phyloP scores from a whole-genome alignment of 2,888 invertebrate species.

The Caenorhabditis angaria region DNA sequence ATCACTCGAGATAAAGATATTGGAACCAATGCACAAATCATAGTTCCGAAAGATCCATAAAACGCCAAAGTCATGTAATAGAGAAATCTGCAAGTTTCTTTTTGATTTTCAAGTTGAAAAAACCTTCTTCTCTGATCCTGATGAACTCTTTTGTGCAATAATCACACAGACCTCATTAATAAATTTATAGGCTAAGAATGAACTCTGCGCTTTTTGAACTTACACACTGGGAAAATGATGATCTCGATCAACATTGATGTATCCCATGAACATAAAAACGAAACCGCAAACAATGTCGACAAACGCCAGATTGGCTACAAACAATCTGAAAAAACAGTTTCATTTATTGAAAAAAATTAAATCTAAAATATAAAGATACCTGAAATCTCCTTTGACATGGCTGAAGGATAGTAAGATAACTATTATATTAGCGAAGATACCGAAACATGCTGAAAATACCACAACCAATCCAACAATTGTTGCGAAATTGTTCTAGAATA shows the following conservation, averaged over 20 bases:
- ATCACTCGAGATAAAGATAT: constrained; percentile 60
- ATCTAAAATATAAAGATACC: constrained; percentile 12
- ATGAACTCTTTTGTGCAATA: too few relatives aligned
- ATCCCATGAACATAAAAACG: constrained; percentile 64
- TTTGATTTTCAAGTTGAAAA: not conserved
- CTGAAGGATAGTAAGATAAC: constrained; percentile 42
- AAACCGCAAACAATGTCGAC: constrained; percentile 62
- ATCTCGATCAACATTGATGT: constrained; percentile 55
- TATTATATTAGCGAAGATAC: constrained; percentile 41
- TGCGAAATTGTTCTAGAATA: constrained; percentile 41
- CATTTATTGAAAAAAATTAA: not conserved
- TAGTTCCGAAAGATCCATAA: constrained; percentile 66
- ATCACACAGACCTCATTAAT: not conserved
- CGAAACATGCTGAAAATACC: constrained; percentile 32
- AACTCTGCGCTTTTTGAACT: too few relatives aligned
- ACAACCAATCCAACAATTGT: constrained; percentile 43
- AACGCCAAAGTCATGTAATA: constrained; percentile 61
- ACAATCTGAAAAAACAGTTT: constrained; percentile 40
- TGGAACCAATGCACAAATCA: constrained; percentile 64
- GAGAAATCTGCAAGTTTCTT: constrained; percentile 20
- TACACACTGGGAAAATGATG: constrained; percentile 46
- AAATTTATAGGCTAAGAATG: too few relatives aligned
- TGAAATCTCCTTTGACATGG: constrained; percentile 48
- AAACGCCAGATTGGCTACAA: constrained; percentile 62
- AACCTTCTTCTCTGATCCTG: not conserved